phyloP scores from a whole-genome alignment of 2,113 vertebrate species.

The Lichenostomus cassidix region DNA sequence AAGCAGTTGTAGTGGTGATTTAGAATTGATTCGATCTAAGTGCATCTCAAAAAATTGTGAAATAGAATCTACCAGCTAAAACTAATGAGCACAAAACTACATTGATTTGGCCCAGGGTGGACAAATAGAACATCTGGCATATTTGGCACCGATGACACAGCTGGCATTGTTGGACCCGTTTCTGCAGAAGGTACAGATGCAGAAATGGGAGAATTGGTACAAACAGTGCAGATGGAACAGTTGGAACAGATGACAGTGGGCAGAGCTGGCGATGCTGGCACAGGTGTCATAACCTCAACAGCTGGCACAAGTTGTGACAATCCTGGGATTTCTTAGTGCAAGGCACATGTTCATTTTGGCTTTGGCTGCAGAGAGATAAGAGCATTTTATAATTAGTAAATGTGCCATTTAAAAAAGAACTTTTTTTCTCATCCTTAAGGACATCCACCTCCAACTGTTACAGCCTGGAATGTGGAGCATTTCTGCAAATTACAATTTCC shows the following conservation, averaged over 20 bases:
- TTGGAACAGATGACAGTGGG: slow-evolving; percentile 98
- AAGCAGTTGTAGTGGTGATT: slow-evolving; percentile 66
- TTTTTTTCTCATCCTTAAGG: slow-evolving; percentile 81
- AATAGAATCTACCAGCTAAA: slow-evolving; percentile 90
- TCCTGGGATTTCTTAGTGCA: slow-evolving; percentile 99
- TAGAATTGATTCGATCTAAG: slow-evolving; percentile 77
- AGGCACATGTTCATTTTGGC: slow-evolving; percentile 99
- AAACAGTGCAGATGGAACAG: slow-evolving; percentile 95
- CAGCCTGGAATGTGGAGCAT: slow-evolving; percentile 76
- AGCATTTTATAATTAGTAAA: slow-evolving; percentile 89
- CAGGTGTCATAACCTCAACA: slow-evolving; percentile 99
- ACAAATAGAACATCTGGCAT: slow-evolving; percentile 99
- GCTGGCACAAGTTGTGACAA: slow-evolving; percentile 99
- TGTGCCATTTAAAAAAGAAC: slow-evolving; percentile 89
- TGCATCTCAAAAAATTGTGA: slow-evolving; percentile 80
- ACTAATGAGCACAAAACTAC: slow-evolving; percentile 95
- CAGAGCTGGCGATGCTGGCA: slow-evolving; percentile 94
- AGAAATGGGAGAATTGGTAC: slow-evolving; percentile 93
- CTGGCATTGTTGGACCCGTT: slow-evolving; percentile 93
- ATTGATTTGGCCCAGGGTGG: slow-evolving; percentile 96
- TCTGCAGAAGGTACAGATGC: slow-evolving; percentile 98
- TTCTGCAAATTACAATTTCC: slow-evolving; percentile 81
- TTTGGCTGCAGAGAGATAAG: slow-evolving; percentile 87
- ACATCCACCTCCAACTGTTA: slow-evolving; percentile 86
- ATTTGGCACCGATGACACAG: slow-evolving; percentile 94